These are phyloP conservation scores for Clarias batrachus DNA, from an alignment of 2,113 vertebrate species.

Conservation along the genomic window DNA sequence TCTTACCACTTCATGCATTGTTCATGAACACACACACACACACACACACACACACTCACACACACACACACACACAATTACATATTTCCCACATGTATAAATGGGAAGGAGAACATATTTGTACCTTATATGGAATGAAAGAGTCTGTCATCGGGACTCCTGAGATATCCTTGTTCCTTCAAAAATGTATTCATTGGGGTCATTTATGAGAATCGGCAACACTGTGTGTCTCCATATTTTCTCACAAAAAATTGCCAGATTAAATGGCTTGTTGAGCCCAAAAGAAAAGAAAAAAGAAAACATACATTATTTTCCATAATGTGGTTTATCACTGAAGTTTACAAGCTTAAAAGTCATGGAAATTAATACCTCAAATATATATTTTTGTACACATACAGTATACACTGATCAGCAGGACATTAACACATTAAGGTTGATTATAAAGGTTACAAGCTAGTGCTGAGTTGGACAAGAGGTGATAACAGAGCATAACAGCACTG, in stretches of 20 bases:
- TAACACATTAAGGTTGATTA: too few relatives aligned
- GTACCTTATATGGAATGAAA: conserved; percentile 3
- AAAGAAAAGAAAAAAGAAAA: neutral
- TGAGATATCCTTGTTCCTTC: neutral
- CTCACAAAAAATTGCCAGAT: neutral
- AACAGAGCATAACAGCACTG: too few relatives aligned
- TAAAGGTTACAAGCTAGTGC: too few relatives aligned
- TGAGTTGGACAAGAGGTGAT: too few relatives aligned
- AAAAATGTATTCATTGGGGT: neutral
- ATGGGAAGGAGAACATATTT: neutral
- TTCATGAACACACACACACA: conserved; percentile 10
- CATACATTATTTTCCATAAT: neutral
- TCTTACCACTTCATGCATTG: conserved; percentile 12
- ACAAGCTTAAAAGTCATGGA: too few relatives aligned
- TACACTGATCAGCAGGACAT: too few relatives aligned
- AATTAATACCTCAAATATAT: too few relatives aligned
- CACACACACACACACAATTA: neutral
- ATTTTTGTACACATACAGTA: too few relatives aligned
- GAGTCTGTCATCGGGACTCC: neutral
- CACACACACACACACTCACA: neutral
- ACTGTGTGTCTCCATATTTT: neutral
- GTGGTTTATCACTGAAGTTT: neutral
- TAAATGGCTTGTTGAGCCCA: neutral
- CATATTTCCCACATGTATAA: conserved; percentile 9
- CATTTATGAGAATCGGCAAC: neutral